Percentiles rank a stretch among this genome's conserved stretches.
Evolutionary conservation across 1,140 invertebrate species (phyloP).

Genomic region (Triops cancriformis): DNA sequence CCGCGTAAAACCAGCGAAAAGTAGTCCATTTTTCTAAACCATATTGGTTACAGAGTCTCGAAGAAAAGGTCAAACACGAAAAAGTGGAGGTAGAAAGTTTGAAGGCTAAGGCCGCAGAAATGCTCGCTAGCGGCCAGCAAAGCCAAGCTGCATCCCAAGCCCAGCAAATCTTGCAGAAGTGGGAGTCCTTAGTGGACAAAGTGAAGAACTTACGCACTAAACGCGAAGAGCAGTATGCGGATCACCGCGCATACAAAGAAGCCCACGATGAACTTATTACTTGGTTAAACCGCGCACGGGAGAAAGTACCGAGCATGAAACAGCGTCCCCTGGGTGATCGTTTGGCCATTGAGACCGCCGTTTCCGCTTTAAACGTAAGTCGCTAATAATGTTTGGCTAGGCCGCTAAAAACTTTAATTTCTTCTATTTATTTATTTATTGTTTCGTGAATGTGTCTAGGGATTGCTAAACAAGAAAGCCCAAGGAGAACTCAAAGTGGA

Average conservation of each 20-base stretch:
- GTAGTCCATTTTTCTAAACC: slow-evolving; percentile 19
- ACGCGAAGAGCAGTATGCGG: slow-evolving; percentile 74
- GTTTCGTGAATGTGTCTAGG: slow-evolving; percentile 37
- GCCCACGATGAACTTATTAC: slow-evolving; percentile 75
- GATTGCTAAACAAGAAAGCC: slow-evolving; percentile 76
- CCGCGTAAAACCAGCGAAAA: neutral
- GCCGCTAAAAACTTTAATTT: neutral
- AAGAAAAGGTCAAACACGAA: slow-evolving; percentile 82
- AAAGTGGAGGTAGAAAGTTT: slow-evolving; percentile 84
- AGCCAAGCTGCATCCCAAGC: slow-evolving; percentile 71
- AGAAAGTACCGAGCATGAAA: slow-evolving; percentile 78
- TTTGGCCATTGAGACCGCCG: slow-evolving; percentile 74
- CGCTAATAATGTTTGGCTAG: neutral
- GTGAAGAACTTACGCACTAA: slow-evolving; percentile 64
- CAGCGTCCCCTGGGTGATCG: slow-evolving; percentile 76
- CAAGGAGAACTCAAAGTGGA: slow-evolving; percentile 81
- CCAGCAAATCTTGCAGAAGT: slow-evolving; percentile 69
- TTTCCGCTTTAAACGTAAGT: slow-evolving; percentile 63
- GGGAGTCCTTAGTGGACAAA: slow-evolving; percentile 60
- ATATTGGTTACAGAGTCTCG: slow-evolving; percentile 46
- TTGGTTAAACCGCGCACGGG: slow-evolving; percentile 74
- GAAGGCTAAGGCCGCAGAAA: slow-evolving; percentile 75
- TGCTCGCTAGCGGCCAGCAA: slow-evolving; percentile 74
- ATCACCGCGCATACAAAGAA: slow-evolving; percentile 79
- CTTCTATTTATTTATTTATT: neutral